These are phyloP conservation scores for Cheumatopsyche charites DNA, from an alignment of 1,140 invertebrate species.

Conservation along the genomic window DNA sequence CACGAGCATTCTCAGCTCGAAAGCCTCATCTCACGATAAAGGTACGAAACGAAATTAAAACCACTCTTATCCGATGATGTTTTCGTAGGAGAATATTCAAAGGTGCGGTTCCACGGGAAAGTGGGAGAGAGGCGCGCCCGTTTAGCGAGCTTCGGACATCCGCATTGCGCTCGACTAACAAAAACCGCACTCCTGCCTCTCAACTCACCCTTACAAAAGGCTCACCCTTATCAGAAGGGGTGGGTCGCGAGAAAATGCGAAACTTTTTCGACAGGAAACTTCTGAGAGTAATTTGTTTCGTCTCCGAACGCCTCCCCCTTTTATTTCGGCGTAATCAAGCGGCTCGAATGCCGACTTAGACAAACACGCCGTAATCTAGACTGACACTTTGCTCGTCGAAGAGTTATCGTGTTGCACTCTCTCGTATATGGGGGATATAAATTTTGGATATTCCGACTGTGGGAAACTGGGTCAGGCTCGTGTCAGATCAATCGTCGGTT, in stretches of 20 bases:
- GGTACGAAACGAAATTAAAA: too few relatives aligned
- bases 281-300: constrained; percentile 9
- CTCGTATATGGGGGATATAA: not conserved
- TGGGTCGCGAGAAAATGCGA: not conserved
- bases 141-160: constrained; percentile 10
- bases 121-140: constrained; percentile 6
- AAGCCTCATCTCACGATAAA: too few relatives aligned
- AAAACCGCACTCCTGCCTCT: not conserved
- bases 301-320: not conserved
- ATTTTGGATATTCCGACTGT: not conserved
- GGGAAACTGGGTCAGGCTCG: constrained; percentile 2
- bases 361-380: constrained; percentile 15
- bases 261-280: not conserved
- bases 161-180: constrained; percentile 19
- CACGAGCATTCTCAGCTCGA: too few relatives aligned
- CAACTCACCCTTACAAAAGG: too few relatives aligned
- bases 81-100: too few relatives aligned
- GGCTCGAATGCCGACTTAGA: not conserved
- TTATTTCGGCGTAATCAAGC: constrained; percentile 20
- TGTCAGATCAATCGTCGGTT: not conserved
- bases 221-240: too few relatives aligned
- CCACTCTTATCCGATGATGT: too few relatives aligned
- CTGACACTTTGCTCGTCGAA: not conserved
- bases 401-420: too few relatives aligned
- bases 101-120: constrained; percentile 17